These are phyloP conservation scores for Sceliomorpha sp. DNA, from an alignment of 2,888 invertebrate species.

Conservation along the genomic window DNA sequence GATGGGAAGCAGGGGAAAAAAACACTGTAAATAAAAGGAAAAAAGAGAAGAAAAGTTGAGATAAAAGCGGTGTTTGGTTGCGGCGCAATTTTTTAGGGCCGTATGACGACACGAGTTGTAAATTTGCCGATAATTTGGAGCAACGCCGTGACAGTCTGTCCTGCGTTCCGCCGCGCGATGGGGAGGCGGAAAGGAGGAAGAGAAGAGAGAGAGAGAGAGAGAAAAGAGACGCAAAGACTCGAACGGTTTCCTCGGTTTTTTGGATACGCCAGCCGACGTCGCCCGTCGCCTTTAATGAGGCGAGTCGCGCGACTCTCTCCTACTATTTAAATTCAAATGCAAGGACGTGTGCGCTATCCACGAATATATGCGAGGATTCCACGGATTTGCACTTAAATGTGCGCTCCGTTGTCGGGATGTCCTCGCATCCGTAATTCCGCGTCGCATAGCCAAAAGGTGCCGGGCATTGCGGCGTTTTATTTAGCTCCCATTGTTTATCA, in stretches of 20 bases:
- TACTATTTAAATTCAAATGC: constrained; percentile 61
- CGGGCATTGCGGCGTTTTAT: constrained; percentile 18
- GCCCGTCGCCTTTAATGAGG: constrained; percentile 67
- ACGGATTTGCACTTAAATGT: constrained; percentile 58
- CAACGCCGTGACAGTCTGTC: constrained; percentile 26
- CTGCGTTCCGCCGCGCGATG: too few relatives aligned
- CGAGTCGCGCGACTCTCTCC: constrained; percentile 53
- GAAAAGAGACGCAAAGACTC: too few relatives aligned
- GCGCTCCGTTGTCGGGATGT: constrained; percentile 29
- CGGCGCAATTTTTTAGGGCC: constrained; percentile 8
- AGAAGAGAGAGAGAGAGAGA: too few relatives aligned
- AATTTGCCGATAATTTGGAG: constrained; percentile 47
- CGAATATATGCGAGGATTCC: constrained; percentile 54
- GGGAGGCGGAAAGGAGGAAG: too few relatives aligned
- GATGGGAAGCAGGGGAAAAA: too few relatives aligned
- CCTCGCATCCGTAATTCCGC: constrained; percentile 21
- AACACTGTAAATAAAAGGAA: too few relatives aligned
- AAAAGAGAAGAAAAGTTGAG: constrained; percentile 16
- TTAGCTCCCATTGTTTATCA: constrained; percentile 29
- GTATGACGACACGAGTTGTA: constrained; percentile 29
- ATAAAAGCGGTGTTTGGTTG: constrained; percentile 16
- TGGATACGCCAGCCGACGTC: constrained; percentile 54
- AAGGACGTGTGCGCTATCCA: constrained; percentile 47
- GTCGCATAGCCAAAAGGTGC: constrained; percentile 12
- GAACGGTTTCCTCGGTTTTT: constrained; percentile 60